Conservation (phyloP, 2,888 invertebrate genomes). For the Stenurella melanura region DNA sequence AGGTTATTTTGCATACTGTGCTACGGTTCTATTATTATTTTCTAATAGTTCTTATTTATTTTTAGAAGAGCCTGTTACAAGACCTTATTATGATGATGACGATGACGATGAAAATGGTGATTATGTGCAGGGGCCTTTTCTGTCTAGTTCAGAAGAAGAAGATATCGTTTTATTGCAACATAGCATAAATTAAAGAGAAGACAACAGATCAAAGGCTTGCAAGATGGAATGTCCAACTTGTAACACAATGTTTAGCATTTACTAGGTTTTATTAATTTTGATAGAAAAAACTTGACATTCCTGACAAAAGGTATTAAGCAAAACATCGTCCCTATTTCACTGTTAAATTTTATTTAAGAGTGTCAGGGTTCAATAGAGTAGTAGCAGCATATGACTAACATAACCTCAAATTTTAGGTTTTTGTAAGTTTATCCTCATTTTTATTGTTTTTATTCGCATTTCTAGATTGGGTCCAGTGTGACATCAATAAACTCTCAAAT, state of each 20-base stretch:
- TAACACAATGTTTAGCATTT: background rate
- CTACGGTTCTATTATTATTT: too few relatives aligned
- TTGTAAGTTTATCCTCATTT: too few relatives aligned
- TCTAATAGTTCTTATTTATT: conserved; percentile 50
- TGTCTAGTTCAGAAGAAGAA: conserved; percentile 55
- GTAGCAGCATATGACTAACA: too few relatives aligned
- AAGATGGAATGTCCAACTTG: background rate
- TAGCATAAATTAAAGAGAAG: background rate
- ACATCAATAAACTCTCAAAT: too few relatives aligned
- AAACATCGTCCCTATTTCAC: background rate
- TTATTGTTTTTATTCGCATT: too few relatives aligned
- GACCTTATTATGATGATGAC: conserved; percentile 85
- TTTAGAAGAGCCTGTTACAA: conserved; percentile 67
- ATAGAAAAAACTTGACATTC: background rate
- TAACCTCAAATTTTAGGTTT: too few relatives aligned
- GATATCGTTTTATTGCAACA: conserved; percentile 25
- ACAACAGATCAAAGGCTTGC: too few relatives aligned
- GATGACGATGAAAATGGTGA: conserved; percentile 72
- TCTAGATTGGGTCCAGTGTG: too few relatives aligned
- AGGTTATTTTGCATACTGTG: too few relatives aligned
- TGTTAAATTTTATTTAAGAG: too few relatives aligned
- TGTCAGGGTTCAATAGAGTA: too few relatives aligned
- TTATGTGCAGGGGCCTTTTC: conserved; percentile 26
- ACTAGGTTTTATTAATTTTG: background rate
- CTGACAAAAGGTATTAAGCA: background rate